Base-by-base conservation (phyloP, 2,113 vertebrate genomes). In the Rattus rattus region DNA sequence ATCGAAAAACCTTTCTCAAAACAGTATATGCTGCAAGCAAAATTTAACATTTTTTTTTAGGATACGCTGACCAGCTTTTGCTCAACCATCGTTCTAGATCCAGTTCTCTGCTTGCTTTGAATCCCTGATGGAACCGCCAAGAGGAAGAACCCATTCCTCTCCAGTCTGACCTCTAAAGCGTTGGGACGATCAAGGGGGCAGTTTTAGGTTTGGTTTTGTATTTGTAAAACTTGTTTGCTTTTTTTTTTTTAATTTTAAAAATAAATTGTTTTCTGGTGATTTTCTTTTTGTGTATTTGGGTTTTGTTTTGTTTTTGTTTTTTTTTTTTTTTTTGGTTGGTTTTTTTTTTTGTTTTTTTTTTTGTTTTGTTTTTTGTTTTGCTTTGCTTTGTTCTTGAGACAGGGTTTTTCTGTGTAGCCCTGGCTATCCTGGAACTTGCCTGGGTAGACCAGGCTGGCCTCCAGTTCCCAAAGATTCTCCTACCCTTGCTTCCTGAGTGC, bases 21-120 rank as follows among this genome's bases (percentile, higher is more conserved):
- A 67, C 56, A 75, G 19, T 77, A 75, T 90, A 70, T 4, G 13
- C 75, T 94, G 33, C n/a, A 77, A 91, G 16, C 22, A 95, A 94
- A 94, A 91, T 19, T 54, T 67, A 91, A 77, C 70, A 70, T 77
- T 61, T 43, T 43, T 43, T 43, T 80, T 26, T 70, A 79, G 56
- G 14, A 75, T 26, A 86, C 10, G 76, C 30, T 67, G 33, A 63
- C 14, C 14, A 22, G 90, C 39, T 24, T 73, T 59, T 91, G 47
- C 90, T 69, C 28, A 90, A 81, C 69, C 52, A 56, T 63, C 33
- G 8, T 67, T 88, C 49, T 95, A 65, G 16, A 76, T 12, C 63
- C 39, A 91, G 39, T 87, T 77, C 81, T 94, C 61, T 85, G 56
- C 52, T 95, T 88, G 80, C 24, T 76, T 92, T 52, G 92, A 65